Conservation (phyloP, 2,113 vertebrate species). For the Petrocephalus zakoni region DNA sequence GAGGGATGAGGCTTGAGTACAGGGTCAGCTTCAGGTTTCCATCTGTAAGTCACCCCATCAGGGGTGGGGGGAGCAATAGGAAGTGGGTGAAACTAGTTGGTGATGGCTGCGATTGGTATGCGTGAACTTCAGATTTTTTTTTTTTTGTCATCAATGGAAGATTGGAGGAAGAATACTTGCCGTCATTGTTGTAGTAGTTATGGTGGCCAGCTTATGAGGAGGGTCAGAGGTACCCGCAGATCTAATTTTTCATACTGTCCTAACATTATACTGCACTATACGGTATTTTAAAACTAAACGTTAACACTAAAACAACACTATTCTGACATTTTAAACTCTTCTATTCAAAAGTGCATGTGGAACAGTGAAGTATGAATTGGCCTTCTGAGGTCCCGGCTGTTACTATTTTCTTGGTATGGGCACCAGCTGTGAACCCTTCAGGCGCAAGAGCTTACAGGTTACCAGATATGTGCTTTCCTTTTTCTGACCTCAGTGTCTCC, state of each 20-base stretch:
- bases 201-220: background rate
- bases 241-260: background rate
- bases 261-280: background rate
- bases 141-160: background rate
- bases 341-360: background rate
- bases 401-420: background rate
- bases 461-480: background rate
- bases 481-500: too few species aligned
- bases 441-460: background rate
- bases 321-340: background rate
- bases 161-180: background rate
- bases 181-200: background rate
- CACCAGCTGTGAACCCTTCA: background rate
- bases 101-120: background rate
- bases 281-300: background rate
- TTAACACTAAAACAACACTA: background rate
- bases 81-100: too few species aligned
- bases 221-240: background rate
- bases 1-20: too few species aligned
- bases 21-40: too few species aligned
- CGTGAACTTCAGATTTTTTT: background rate
- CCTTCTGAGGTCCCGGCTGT: background rate
- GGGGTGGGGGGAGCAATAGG: too few species aligned
- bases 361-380: background rate
- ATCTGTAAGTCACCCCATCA: too few species aligned